Base-by-base conservation (phyloP, 2,113 vertebrate species). In the Nyctibius bracteatus region DNA sequence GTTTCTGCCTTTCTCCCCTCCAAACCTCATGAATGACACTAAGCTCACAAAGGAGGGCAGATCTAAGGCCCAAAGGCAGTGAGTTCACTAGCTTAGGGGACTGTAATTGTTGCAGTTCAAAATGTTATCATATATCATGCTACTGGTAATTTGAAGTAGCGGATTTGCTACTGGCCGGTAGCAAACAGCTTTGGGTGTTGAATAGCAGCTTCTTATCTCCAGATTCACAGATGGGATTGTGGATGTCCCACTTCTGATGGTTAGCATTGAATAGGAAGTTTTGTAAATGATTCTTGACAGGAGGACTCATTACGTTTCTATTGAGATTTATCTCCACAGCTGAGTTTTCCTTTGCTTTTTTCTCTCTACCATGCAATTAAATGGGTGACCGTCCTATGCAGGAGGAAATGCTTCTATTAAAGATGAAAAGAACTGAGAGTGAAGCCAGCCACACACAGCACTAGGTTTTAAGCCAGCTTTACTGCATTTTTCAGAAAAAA, bases 281-380 rank as follows among this genome's bases (percentile, higher is more conserved):
- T 85, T 86, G 84, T 79, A 94, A 94, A 95, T 91, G 62, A 86
- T 94, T 94, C 88, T 95, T 97, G 93, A 79, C 94, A 95, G 92
- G 79, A 96, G 70, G 27, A 43, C 47, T 96, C 86, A 58, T 87
- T 88, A 88, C 86, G 78, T 89, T 89, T 62, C 83, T 92, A 92
- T 95, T 94, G 93, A 92, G 92, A 88, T 96, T 96, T 93, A 71
- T 85, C 79, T 89, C 89, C 81, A 81, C 95, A 92, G 94, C 92
- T 94, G 81, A 92, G 62, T 88, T 96, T 94, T 72, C 72, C 81
- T 92, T 51, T 94, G 49, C 61, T 74, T 86, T 93, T 71, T 51
- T 35, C 78, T 88, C 83, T 88, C 71, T 81, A 77, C 91, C 46
- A 30, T 93, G 66, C 93, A 93, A 94, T 96, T 96, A 94, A 95